Base-by-base conservation (phyloP, 2,888 invertebrate genomes). In the Labia minor region DNA sequence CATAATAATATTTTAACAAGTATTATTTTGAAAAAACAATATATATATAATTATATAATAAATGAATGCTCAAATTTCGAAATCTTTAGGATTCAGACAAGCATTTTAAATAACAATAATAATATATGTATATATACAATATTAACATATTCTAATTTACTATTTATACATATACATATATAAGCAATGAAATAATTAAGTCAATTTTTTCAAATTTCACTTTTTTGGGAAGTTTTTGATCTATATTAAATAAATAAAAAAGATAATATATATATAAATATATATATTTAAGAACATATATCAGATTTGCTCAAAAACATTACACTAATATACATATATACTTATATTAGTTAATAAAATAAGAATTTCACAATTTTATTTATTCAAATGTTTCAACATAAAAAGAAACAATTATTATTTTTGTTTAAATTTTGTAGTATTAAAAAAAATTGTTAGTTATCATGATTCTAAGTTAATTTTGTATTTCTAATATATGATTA, bases 141-240 rank as follows among this genome's bases (percentile, higher is more conserved):
- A 26, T n/a, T 49, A 16, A 8, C 49, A 49, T 49, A 49, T 49
- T 49, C 49, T 49, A 49, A 49, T 49, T 49, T 49, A 49, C 14
- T 49, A 49, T 49, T 49, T 49, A 49, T 8, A 26, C 26, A 10
- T 49, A 49, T 49, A n/a, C 16, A 49, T n/a, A 49, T n/a, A 49
- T n/a, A 49, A 49, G n/a, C n/a, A 49, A 49, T 8, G 16, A 49
- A 49, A 49, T 8, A 49, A 49, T 49, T 49, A 11, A 8, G 49
- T 49, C 49, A 49, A 49, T 49, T 49, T 49, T 49, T 49, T 49
- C 49, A 49, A 49, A 49, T 49, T 49, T 49, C 49, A 49, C 49
- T 49, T 49, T 49, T 49, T 49, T 49, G 49, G 49, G 49, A 49
- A 14, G 16, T 49, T 49, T 49, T 49, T 49, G 49, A 49, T 49